These are phyloP conservation scores for Halichoerus grypus DNA, from an alignment of 2,113 vertebrate genomes.

Conservation along the genomic window DNA sequence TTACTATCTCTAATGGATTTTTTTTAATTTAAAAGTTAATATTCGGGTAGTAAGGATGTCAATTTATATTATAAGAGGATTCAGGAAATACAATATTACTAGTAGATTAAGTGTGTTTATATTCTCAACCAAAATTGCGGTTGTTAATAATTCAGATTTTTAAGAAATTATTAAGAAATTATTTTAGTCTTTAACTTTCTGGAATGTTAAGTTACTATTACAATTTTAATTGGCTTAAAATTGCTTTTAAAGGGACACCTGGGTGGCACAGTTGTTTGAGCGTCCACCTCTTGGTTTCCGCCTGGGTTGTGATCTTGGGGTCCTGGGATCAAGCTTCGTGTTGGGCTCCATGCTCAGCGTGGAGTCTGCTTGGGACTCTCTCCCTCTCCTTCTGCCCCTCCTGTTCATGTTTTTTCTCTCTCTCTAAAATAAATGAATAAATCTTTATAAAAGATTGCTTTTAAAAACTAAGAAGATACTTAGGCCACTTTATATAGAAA, in stretches of 20 bases:
- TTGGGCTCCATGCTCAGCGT: neutral
- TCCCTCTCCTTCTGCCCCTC: neutral
- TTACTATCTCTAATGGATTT: neutral
- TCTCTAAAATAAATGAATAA: neutral
- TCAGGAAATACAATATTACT: neutral
- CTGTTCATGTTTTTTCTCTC: neutral
- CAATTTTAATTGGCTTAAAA: neutral
- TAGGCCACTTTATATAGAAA: neutral
- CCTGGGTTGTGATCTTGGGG: neutral
- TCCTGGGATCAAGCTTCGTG: neutral
- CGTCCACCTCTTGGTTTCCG: neutral
- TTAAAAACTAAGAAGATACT: neutral
- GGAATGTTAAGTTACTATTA: neutral
- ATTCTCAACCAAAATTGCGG: neutral
- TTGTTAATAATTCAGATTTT: neutral
- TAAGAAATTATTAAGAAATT: neutral
- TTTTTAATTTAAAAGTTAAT: neutral
- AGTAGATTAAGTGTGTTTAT: neutral
- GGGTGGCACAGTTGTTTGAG: neutral
- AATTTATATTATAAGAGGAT: neutral
- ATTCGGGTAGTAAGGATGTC: neutral
- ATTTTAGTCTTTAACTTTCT: neutral
- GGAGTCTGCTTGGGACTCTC: neutral
- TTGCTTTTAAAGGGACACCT: neutral
- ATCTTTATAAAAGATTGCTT: neutral